A percentile compares a stretch with the other conserved stretches of the same genome.
These are phyloP conservation scores for Adoxophyes honmai DNA, from an alignment of 1,140 invertebrate species.

Conservation along the genomic window DNA sequence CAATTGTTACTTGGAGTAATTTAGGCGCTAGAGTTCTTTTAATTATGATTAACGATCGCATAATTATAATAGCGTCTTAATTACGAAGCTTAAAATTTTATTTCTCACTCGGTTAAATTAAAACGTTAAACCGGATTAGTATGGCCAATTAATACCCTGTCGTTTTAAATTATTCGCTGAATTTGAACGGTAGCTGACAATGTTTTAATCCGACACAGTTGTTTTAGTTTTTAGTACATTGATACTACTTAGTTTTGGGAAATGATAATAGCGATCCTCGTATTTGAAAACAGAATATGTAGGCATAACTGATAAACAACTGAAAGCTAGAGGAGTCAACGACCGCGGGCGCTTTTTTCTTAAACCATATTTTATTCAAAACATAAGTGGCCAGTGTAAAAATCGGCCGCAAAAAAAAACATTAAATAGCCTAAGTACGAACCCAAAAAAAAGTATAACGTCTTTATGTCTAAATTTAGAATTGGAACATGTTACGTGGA, in stretches of 20 bases:
- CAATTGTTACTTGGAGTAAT: neutral
- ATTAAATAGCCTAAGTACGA: neutral
- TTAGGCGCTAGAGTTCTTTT: neutral
- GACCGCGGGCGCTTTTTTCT: too few species aligned
- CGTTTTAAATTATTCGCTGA: too few species aligned
- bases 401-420: neutral
- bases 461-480: neutral
- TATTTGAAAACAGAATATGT: too few species aligned
- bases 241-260: too few species aligned
- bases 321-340: too few species aligned
- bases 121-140: neutral
- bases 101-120: neutral
- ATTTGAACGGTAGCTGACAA: too few species aligned
- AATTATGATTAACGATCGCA: conserved; percentile 1
- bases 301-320: too few species aligned
- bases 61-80: neutral
- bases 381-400: neutral
- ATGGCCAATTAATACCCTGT: too few species aligned
- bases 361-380: neutral
- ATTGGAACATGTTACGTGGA: neutral
- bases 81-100: neutral
- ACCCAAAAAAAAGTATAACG: neutral
- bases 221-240: too few species aligned
- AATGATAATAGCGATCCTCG: too few species aligned
- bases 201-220: too few species aligned